phyloP scores from a whole-genome alignment of 2,797 vertebrate genomes.

The Pagetopsis macropterus region DNA sequence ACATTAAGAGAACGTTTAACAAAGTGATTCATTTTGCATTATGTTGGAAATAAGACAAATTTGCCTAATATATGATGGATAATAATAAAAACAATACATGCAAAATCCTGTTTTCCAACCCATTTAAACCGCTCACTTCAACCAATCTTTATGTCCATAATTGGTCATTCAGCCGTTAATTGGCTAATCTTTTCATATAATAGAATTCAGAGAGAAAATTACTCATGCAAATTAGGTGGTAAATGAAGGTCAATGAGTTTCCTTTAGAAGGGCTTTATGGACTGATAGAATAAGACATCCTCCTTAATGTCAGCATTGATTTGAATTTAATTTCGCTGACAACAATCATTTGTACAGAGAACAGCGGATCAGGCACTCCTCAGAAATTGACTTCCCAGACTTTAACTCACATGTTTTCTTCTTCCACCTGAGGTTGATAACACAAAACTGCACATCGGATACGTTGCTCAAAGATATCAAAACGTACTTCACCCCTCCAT shows the following conservation, averaged over 20 bases:
- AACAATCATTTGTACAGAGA: neutral
- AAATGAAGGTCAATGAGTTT: constrained; percentile 7
- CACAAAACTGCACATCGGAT: neutral
- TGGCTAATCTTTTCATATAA: constrained; percentile 2
- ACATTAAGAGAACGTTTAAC: neutral
- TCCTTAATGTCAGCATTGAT: neutral
- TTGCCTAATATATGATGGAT: neutral
- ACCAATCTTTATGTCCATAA: neutral
- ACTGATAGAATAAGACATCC: neutral
- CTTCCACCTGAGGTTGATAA: neutral
- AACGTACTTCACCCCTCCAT: neutral
- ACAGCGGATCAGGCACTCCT: neutral
- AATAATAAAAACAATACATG: neutral
- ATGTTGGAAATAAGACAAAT: neutral
- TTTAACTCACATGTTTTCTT: neutral
- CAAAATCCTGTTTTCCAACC: neutral
- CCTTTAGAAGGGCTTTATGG: neutral
- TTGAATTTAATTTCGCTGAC: neutral
- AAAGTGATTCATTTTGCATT: neutral
- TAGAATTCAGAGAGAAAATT: neutral
- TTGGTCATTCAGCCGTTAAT: constrained; percentile 11
- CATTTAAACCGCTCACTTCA: neutral
- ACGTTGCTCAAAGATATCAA: neutral
- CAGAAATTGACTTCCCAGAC: neutral
- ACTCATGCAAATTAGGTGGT: constrained; percentile 3